Evolutionary conservation across 2,888 invertebrate genomes (phyloP), one percentile per base, ranked within the genome.

Genomic region (Melipona bicolor): DNA sequence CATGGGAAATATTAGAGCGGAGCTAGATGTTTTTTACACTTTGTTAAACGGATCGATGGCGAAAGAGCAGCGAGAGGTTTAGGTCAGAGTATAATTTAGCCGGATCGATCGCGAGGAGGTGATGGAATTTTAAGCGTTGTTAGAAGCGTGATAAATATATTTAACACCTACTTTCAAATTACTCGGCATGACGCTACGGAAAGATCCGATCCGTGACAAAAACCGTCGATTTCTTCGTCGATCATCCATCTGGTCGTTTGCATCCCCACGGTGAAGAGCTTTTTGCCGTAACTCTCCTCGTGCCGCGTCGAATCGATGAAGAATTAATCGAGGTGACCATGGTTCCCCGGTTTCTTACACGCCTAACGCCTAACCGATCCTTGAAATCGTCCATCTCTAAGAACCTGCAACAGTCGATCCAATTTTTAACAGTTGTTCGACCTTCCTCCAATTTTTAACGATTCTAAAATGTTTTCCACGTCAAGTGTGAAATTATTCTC

Each of bases 161-260:
- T 85, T 85, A 85, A 81, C 85, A 85, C 85, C 85, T 85, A 85
- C 81, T 85, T 85, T 84, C 78, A 79, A 81, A 79, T 85, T 85
- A 81, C 69, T 52, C 78, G 70, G 85, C 85, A 79, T 85, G 85
- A 85, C 81, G 79, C 15, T 76, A 78, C 85, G 78, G 79, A 85
- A 85, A 72, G 75, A 56, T 61, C n/a, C 65, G 76, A 49, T 36
- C 52, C 54, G 21, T 67, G 32, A 43, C 59, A 85, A 83, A 85
- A 85, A 85, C 61, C 15, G 21, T 43, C 56, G 54, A 78, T 81
- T 79, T 76, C 85, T 81, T 79, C 72, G 74, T 71, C 79, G 77
- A n/a, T 77, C 81, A 78, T 78, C 81, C 80, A 75, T 36, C 77
- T 62, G 74, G 69, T 86, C 83, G 86, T 86, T 86, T 86, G 86